Evolutionary conservation across 2,888 invertebrate genomes (phyloP), one percentile per base, ranked within the genome.

Genomic region (Drosophila austrosaltans): DNA sequence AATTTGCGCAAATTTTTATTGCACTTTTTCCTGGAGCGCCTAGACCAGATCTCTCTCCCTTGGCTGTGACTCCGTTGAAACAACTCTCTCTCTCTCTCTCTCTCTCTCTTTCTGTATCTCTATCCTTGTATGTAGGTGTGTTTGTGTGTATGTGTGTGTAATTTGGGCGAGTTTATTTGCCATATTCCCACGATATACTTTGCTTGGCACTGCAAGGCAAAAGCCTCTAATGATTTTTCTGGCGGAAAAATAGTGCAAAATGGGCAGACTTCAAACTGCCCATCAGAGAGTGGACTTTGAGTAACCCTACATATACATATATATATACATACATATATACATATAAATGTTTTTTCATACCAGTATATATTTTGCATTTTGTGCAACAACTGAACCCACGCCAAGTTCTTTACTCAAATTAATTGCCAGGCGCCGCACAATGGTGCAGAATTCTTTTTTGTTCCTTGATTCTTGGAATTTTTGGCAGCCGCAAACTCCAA

Each of bases 101-200:
- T 58, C 39, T 56, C 36, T 58, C 22, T 53, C 20, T 66, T 28
- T 57, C 66, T 63, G 16, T 63, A 4, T 28, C 3, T 36, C 8
- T 36, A 10, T 36, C 8, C 36, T 36, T 28, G 30, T 32, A 5
- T 12, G 6, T 67, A 16, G 1, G 5, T 63, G 22, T 63, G 36
- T 67, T 8, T 61, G 59, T 71, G 20, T 72, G 59, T 77, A 59
- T 75, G 63, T 78, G 75, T 80, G 74, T 78, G 76, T 78, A 84
- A 84, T 84, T 87, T 85, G 76, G 77, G 82, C 79, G 82, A 89
- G 89, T 89, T 90, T 90, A 90, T 90, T 90, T 90, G 90, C 87
- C 77, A 89, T 81, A 89, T 90, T 90, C 91, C 90, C 91, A 90
- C 90, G 90, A 87, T 90, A 90, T 87, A 90, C 80, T 87, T 90